A percentile compares a stretch with the other conserved stretches of the same genome.
These are phyloP conservation scores for Acleris literana DNA, from an alignment of 2,888 invertebrate species.

Conservation along the genomic window DNA sequence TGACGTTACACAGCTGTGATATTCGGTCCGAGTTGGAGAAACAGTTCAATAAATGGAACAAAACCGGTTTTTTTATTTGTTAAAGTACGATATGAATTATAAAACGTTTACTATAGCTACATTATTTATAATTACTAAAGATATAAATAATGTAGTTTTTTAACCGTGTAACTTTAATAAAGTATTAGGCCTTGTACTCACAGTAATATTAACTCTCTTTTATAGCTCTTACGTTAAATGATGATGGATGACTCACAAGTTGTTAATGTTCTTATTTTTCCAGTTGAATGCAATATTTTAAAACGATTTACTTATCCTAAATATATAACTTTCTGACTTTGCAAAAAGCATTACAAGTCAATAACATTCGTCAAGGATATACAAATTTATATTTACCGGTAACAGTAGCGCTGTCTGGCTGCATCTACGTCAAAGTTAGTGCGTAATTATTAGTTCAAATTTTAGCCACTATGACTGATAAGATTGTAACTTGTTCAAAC, in stretches of 20 bases:
- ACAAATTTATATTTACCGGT: slow-evolving; percentile 1
- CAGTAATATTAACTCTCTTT: too few species aligned
- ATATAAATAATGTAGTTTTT: not conserved
- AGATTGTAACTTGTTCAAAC: not conserved
- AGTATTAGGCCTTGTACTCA: too few species aligned
- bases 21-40: slow-evolving; percentile 20
- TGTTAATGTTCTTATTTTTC: too few species aligned
- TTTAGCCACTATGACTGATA: not conserved
- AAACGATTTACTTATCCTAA: too few species aligned
- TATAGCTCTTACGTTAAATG: too few species aligned
- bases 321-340: not conserved
- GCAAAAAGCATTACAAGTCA: slow-evolving; percentile 3
- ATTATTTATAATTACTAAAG: not conserved
- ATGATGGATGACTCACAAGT: too few species aligned
- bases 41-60: not conserved
- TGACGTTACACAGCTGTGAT: slow-evolving; percentile 36
- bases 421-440: not conserved
- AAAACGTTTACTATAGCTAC: not conserved
- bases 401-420: not conserved
- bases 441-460: not conserved
- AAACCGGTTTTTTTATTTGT: not conserved
- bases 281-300: too few species aligned
- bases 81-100: not conserved
- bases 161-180: too few species aligned
- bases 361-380: slow-evolving; percentile 13